Conservation (phyloP, 2,113 vertebrate genomes). For the Saguinus imperator region DNA sequence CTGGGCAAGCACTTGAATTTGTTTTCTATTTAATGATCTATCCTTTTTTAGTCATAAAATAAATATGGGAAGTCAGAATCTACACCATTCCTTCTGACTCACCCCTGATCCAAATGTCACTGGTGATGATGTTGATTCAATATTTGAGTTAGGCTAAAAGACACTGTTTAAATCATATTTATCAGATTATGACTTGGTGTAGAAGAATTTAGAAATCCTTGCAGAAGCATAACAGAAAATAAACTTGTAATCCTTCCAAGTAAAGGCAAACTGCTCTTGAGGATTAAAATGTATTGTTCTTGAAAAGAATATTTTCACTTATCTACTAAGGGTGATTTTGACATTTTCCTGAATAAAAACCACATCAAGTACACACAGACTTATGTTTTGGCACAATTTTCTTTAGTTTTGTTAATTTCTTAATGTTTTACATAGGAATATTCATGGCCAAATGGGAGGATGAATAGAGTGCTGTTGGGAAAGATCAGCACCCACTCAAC, state of each 20-base stretch:
- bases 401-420: not conserved
- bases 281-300: not conserved
- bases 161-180: conserved; percentile 18
- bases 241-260: not conserved
- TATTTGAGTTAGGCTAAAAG: conserved; percentile 52
- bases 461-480: not conserved
- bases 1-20: conserved; percentile 18
- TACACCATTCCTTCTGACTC: conserved; percentile 54
- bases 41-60: conserved; percentile 39
- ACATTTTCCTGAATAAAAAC: not conserved
- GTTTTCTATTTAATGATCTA: conserved; percentile 41
- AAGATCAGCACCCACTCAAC: not conserved
- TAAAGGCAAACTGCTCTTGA: not conserved
- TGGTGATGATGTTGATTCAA: not conserved
- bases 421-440: not conserved
- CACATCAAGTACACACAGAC: not conserved
- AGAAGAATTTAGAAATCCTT: not conserved
- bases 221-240: not conserved
- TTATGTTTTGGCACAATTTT: not conserved
- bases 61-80: conserved; percentile 56
- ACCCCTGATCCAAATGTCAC: conserved; percentile 48
- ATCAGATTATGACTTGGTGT: not conserved
- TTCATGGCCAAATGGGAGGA: not conserved
- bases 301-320: not conserved
- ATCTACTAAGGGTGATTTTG: not conserved